Percentiles rank a stretch among this genome's conserved stretches.
phyloP scores from a whole-genome alignment of 2,888 invertebrate species.

The Nephrotoma guestfalica region DNA sequence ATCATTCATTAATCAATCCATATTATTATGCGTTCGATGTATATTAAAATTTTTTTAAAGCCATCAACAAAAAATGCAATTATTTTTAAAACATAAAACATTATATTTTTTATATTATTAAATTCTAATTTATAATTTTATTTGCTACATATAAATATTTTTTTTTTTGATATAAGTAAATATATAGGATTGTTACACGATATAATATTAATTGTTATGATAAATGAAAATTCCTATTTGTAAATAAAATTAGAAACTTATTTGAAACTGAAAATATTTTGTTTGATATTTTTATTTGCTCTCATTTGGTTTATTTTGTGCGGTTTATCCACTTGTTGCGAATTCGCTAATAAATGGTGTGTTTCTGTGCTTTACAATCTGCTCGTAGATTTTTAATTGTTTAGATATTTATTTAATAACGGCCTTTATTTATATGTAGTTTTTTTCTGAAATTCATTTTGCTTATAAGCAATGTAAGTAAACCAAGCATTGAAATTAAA shows the following conservation, averaged over 20 bases:
- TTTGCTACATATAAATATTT: not conserved
- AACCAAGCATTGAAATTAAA: too few species aligned
- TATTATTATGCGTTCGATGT: not conserved
- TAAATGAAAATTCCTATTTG: not conserved
- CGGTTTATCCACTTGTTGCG: too few species aligned
- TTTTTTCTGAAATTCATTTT: too few species aligned
- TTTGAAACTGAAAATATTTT: not conserved
- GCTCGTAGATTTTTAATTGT: too few species aligned
- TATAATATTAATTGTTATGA: not conserved
- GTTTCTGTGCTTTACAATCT: too few species aligned
- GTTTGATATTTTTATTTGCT: not conserved
- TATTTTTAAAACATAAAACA: not conserved
- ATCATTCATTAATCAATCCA: not conserved
- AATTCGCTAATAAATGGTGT: too few species aligned
- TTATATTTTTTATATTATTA: not conserved
- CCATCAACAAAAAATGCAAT: not conserved
- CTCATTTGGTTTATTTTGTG: not conserved
- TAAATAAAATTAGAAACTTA: not conserved
- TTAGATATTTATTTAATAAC: too few species aligned
- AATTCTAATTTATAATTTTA: not conserved
- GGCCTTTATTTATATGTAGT: too few species aligned
- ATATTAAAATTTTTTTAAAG: not conserved
- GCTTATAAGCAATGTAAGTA: too few species aligned
- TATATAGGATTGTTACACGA: not conserved
- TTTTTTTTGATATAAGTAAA: not conserved